These are phyloP conservation scores for Microplitis manilae DNA, from an alignment of 2,888 invertebrate species.

Conservation along the genomic window DNA sequence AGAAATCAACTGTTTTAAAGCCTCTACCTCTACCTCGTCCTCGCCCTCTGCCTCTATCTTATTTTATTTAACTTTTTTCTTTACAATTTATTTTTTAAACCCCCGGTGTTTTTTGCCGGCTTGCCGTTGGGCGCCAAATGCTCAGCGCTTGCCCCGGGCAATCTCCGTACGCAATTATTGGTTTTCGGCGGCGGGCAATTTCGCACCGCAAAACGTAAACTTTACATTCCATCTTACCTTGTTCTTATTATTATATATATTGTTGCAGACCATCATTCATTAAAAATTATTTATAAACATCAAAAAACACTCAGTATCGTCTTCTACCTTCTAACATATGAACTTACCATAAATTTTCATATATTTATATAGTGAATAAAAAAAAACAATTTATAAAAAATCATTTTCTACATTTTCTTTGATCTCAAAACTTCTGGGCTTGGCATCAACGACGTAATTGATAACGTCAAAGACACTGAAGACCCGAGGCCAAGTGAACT, in stretches of 20 bases:
- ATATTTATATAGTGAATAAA: too few species aligned
- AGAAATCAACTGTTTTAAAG: conserved; percentile 63
- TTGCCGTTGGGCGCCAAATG: conserved; percentile 41
- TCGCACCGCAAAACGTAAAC: conserved; percentile 31
- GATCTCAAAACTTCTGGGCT: background rate
- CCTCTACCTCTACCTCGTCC: conserved; percentile 55
- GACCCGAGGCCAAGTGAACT: background rate
- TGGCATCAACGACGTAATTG: background rate
- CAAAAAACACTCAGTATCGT: too few species aligned
- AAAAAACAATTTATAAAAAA: too few species aligned
- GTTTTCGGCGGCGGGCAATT: conserved; percentile 55
- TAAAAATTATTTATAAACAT: too few species aligned
- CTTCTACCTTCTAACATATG: too few species aligned
- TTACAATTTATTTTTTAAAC: conserved; percentile 37
- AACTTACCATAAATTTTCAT: too few species aligned
- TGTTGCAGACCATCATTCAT: too few species aligned
- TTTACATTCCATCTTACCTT: background rate
- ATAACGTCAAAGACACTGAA: background rate
- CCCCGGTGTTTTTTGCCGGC: conserved; percentile 36
- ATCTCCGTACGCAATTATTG: conserved; percentile 63
- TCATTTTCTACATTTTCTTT: background rate
- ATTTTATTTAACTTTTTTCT: conserved; percentile 36
- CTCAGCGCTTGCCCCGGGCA: conserved; percentile 41
- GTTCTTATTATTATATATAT: background rate
- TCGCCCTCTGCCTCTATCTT: conserved; percentile 29